These are phyloP conservation scores for Cetoscarus ocellatus DNA, from an alignment of 2,797 vertebrate species.

Conservation along the genomic window DNA sequence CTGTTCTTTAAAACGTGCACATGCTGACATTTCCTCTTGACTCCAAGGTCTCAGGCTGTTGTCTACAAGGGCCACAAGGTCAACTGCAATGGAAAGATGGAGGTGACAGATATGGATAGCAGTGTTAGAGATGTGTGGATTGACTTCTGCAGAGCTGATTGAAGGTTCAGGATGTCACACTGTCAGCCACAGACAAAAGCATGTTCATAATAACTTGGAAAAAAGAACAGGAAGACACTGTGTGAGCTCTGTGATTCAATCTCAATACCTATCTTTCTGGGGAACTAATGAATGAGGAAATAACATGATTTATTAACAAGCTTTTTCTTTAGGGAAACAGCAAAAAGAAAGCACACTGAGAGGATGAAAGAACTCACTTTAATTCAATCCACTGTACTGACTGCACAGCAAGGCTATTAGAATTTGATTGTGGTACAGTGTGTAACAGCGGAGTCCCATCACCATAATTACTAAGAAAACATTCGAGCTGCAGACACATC, in stretches of 20 bases:
- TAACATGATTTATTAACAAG: neutral
- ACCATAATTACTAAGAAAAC: neutral
- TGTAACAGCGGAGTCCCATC: neutral
- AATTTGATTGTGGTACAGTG: constrained; percentile 1
- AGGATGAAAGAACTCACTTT: constrained; percentile 8
- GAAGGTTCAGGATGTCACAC: constrained; percentile 6
- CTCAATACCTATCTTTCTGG: neutral
- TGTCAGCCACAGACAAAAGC: neutral
- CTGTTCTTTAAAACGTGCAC: neutral
- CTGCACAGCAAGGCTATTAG: neutral
- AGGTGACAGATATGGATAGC: constrained; percentile 15
- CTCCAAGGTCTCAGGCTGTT: constrained; percentile 10
- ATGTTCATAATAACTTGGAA: neutral
- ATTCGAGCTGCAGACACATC: constrained; percentile 2
- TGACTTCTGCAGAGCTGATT: constrained; percentile 2
- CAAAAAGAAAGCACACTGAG: neutral
- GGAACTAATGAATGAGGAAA: neutral
- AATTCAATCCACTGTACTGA: constrained; percentile 2
- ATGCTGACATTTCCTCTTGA: neutral
- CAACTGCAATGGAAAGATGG: constrained; percentile 14
- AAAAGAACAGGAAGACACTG: neutral
- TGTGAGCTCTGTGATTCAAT: neutral
- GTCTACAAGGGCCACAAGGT: constrained; percentile 11
- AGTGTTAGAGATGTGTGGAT: constrained; percentile 6
- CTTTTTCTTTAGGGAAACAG: neutral